Evolutionary conservation across 2,113 vertebrate genomes (phyloP).

Genomic region (Crypturellus undulatus): DNA sequence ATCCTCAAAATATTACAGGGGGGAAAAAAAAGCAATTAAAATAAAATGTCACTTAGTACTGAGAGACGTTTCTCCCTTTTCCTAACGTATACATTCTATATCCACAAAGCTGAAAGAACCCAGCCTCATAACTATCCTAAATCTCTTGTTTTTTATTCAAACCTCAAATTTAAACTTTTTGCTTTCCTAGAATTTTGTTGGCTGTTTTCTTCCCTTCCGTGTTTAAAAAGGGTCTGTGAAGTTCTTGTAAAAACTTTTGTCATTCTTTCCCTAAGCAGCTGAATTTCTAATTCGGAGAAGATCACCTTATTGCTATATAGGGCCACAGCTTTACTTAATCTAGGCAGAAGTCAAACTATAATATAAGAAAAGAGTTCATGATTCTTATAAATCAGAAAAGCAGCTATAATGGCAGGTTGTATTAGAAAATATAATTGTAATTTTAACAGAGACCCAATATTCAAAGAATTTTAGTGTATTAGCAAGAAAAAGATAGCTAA

Average conservation of each 20-base stretch:
- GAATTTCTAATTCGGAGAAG: neutral
- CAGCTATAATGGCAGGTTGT: neutral
- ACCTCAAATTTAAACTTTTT: neutral
- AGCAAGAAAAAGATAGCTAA: neutral
- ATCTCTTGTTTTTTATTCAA: accelerated
- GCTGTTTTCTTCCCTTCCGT: neutral
- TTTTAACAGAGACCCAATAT: neutral
- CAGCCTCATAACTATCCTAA: neutral
- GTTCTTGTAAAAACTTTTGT: neutral
- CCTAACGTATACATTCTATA: accelerated
- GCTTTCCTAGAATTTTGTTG: neutral
- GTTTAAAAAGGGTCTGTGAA: neutral
- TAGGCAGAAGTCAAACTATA: neutral
- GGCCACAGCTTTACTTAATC: neutral
- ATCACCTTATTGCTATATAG: neutral
- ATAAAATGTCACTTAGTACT: neutral
- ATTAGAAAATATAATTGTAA: neutral
- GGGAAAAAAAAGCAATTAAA: neutral
- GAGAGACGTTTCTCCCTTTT: neutral
- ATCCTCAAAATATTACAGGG: neutral
- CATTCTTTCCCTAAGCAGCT: neutral
- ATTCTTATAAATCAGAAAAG: neutral
- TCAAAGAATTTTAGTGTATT: neutral
- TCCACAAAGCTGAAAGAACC: neutral
- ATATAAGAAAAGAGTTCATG: neutral